Evolutionary conservation across 2,888 invertebrate species (phyloP).

Genomic region (Hirtodrosophila cameraria): DNA sequence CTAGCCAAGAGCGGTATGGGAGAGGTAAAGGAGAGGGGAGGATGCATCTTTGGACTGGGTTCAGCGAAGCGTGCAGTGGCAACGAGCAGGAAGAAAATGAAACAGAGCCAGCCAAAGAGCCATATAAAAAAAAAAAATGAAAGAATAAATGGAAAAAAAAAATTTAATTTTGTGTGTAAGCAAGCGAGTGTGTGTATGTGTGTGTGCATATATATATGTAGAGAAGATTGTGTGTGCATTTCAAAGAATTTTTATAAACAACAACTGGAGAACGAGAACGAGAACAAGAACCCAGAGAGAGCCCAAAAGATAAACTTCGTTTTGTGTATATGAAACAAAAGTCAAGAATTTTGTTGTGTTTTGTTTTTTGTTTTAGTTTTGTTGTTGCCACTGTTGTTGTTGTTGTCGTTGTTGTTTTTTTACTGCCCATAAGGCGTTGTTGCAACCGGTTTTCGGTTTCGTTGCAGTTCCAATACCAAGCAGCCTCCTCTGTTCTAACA

Average conservation of each 20-base stretch:
- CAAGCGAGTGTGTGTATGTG: slow-evolving; percentile 14
- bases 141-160: slow-evolving; percentile 28
- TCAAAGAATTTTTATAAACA: slow-evolving; percentile 79
- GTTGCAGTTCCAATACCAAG: slow-evolving; percentile 27
- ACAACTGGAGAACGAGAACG: slow-evolving; percentile 29
- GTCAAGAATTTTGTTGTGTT: slow-evolving; percentile 65
- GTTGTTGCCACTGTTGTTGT: slow-evolving; percentile 8
- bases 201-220: too few species aligned
- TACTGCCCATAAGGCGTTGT: slow-evolving; percentile 35
- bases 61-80: slow-evolving; percentile 65
- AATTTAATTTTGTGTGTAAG: slow-evolving; percentile 63
- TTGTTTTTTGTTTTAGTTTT: slow-evolving; percentile 7
- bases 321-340: slow-evolving; percentile 75
- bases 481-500: slow-evolving; percentile 21
- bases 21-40: neutral
- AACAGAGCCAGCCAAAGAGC: slow-evolving; percentile 68
- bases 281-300: slow-evolving; percentile 27
- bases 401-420: slow-evolving; percentile 8
- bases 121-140: slow-evolving; percentile 68
- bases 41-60: slow-evolving; percentile 45
- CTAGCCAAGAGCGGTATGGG: slow-evolving; percentile 36
- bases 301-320: slow-evolving; percentile 69
- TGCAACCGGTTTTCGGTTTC: slow-evolving; percentile 69
- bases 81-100: slow-evolving; percentile 65
- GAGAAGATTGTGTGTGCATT: slow-evolving; percentile 66